Percentiles rank a stretch among this genome's conserved stretches.
phyloP scores from a whole-genome alignment of 2,113 vertebrate genomes.

The Grammatotria lemairii region DNA sequence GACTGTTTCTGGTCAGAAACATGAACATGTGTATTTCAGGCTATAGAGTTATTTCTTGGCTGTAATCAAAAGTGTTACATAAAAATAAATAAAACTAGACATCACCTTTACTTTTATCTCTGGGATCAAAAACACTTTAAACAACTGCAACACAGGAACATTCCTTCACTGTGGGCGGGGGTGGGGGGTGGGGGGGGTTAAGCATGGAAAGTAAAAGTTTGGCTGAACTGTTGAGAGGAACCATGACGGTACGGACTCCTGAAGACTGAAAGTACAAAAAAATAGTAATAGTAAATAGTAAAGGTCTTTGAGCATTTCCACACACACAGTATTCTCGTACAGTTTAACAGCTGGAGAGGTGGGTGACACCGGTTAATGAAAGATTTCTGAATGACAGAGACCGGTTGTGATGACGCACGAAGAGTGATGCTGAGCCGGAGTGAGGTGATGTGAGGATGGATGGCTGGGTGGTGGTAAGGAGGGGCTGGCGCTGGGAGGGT shows the following conservation, averaged over 20 bases:
- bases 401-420: constrained; percentile 44
- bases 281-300: not conserved
- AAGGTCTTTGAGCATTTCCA: not conserved
- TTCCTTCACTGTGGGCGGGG: not conserved
- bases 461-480: not conserved
- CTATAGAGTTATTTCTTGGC: not conserved
- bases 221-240: not conserved
- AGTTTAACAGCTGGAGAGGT: not conserved
- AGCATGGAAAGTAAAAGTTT: not conserved
- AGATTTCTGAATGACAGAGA: constrained; percentile 7
- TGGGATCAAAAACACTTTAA: not conserved
- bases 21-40: not conserved
- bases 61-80: not conserved
- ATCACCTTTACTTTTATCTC: not conserved
- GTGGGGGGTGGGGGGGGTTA: not conserved
- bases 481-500: not conserved
- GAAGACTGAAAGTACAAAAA: not conserved
- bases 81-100: not conserved
- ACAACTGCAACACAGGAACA: not conserved
- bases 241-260: not conserved
- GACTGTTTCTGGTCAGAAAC: not conserved
- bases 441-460: constrained; percentile 6
- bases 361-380: not conserved
- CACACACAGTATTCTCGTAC: not conserved
- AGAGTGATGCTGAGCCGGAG: constrained; percentile 14